A percentile compares a stretch with the other conserved stretches of the same genome.
Evolutionary conservation across 2,888 invertebrate species (phyloP).

Genomic region (Celastrina argiolus): DNA sequence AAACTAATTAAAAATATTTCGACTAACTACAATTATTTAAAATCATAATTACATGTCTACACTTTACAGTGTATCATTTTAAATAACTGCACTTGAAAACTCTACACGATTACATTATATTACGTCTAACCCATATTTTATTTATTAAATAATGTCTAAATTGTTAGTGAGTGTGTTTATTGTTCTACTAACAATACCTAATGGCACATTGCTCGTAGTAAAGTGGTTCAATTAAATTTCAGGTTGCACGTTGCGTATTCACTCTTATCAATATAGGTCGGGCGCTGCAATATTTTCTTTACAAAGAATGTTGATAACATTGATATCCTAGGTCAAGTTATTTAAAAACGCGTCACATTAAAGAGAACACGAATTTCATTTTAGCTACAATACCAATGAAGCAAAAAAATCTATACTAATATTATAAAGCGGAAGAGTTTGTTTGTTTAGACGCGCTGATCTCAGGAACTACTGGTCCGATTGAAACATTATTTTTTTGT

Average conservation of each 20-base stretch:
- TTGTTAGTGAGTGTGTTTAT: background rate
- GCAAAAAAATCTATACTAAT: background rate
- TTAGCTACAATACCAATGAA: background rate
- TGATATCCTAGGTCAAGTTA: slow-evolving; percentile 5
- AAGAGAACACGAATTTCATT: background rate
- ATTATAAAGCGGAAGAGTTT: no score
- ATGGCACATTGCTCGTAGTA: background rate
- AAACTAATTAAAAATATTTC: no score
- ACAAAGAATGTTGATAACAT: slow-evolving; percentile 21
- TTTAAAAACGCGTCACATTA: slow-evolving; percentile 5
- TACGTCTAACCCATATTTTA: no score
- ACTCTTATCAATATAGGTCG: slow-evolving; percentile 69
- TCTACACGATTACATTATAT: no score
- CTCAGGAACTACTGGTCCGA: no score
- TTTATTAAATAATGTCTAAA: background rate
- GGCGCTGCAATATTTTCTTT: slow-evolving; percentile 61
- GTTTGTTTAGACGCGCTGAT: no score
- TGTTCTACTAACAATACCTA: background rate
- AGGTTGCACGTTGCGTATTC: slow-evolving; percentile 42
- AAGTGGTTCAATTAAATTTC: slow-evolving; percentile 45
- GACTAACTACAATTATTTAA: no score
- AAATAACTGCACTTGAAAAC: no score
- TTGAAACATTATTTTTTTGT: no score
- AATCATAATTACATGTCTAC: no score
- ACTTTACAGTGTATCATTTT: no score